phyloP scores from a whole-genome alignment of 2,888 invertebrate genomes.

The Latrodectus hesperus region DNA sequence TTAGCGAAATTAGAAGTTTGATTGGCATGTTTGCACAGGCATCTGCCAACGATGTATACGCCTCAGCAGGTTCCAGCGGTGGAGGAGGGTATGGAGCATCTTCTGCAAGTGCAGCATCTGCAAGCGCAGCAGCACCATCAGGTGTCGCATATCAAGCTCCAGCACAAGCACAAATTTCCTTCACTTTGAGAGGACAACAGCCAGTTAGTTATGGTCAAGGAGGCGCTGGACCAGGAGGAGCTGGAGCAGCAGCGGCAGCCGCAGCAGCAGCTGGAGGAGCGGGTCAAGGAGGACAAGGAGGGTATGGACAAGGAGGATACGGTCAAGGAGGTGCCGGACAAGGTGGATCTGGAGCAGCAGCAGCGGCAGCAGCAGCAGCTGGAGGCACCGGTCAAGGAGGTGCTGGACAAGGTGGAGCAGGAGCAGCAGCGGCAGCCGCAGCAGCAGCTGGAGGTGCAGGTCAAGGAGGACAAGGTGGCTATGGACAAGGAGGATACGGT shows the following conservation, averaged over 20 bases:
- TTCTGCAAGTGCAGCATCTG: not conserved
- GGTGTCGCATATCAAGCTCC: not conserved
- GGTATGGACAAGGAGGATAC: not conserved
- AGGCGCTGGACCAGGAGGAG: not conserved
- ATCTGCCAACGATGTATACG: slow-evolving; percentile 9
- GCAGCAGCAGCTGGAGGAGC: not conserved
- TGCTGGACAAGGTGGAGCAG: not conserved
- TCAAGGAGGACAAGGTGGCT: not conserved
- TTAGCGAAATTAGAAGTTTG: slow-evolving; percentile 21
- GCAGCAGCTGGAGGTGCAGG: not conserved
- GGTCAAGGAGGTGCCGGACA: not conserved
- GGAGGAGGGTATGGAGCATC: slow-evolving; percentile 4
- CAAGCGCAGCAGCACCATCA: not conserved
- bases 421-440: not conserved
- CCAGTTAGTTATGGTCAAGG: not conserved
- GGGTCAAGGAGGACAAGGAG: not conserved
- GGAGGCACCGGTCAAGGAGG: slow-evolving; percentile 6
- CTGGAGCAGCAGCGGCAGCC: too few species aligned
- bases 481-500: too few species aligned
- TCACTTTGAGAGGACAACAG: not conserved
- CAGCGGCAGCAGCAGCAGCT: not conserved
- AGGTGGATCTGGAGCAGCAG: not conserved
- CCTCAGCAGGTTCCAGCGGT: not conserved
- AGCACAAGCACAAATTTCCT: too few species aligned
- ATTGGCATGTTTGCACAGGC: slow-evolving; percentile 29